Percentiles rank a stretch among this genome's conserved stretches.
phyloP scores from a whole-genome alignment of 1,140 invertebrate genomes.

The Microplitis mediator region DNA sequence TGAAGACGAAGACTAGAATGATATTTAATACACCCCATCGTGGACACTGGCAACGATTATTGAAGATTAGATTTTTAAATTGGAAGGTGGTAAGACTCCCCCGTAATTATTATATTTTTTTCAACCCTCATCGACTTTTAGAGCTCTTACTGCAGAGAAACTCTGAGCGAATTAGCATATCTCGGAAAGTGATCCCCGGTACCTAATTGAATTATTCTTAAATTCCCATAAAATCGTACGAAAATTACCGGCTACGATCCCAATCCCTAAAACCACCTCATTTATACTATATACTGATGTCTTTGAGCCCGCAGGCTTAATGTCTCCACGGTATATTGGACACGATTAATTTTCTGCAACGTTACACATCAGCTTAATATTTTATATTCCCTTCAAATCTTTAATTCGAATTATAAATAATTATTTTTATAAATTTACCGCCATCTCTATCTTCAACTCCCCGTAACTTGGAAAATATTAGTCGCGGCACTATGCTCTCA shows the following conservation, averaged over 20 bases:
- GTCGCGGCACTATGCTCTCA: no score
- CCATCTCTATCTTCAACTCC: neutral
- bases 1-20: slow-evolving; percentile 31
- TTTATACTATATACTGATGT: slow-evolving; percentile 4
- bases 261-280: slow-evolving; percentile 34
- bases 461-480: neutral
- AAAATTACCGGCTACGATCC: slow-evolving; percentile 53
- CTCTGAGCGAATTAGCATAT: slow-evolving; percentile 58
- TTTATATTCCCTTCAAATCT: no score
- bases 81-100: slow-evolving; percentile 47
- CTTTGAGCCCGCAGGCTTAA: neutral
- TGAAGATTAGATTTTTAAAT: slow-evolving; percentile 65
- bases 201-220: slow-evolving; percentile 65
- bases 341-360: slow-evolving; percentile 61
- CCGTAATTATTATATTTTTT: slow-evolving; percentile 25
- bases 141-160: slow-evolving; percentile 5
- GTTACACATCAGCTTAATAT: slow-evolving; percentile 43
- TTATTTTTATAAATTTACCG: neutral
- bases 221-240: slow-evolving; percentile 64
- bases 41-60: slow-evolving; percentile 56
- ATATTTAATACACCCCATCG: slow-evolving; percentile 29
- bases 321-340: slow-evolving; percentile 44
- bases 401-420: no score
- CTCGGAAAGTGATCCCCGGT: slow-evolving; percentile 59
- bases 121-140: slow-evolving; percentile 15